Conservation (phyloP, 53 echinoderm and acorn worm genomes). For the Paelopatides confundens region DNA sequence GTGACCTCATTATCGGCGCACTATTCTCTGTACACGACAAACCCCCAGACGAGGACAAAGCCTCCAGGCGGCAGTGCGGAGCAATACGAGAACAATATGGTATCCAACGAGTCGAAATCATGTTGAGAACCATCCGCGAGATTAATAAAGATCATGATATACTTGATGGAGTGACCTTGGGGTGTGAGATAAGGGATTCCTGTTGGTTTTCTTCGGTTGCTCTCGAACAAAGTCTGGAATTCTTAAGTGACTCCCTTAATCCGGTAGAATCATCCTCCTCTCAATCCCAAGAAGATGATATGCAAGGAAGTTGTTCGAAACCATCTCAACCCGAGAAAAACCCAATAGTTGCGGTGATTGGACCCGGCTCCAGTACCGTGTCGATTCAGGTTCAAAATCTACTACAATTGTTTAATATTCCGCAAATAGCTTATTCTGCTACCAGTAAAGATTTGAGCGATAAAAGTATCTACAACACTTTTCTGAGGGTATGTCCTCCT, state of each 20-base stretch:
- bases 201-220: slow-evolving; percentile 99
- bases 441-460: slow-evolving; percentile 96
- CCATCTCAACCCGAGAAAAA: slow-evolving; percentile 29
- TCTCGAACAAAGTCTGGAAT: slow-evolving; percentile 91
- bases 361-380: slow-evolving; percentile 94
- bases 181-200: slow-evolving; percentile 94
- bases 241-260: slow-evolving; percentile 73
- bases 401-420: slow-evolving; percentile 92
- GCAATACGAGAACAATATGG: slow-evolving; percentile 92
- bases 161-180: slow-evolving; percentile 78
- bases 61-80: slow-evolving; percentile 83
- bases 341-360: slow-evolving; percentile 90
- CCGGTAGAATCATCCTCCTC: neutral
- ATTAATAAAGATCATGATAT: slow-evolving; percentile 79
- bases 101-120: slow-evolving; percentile 93
- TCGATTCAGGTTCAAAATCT: slow-evolving; percentile 97
- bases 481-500: slow-evolving; percentile 90
- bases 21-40: slow-evolving; percentile 90
- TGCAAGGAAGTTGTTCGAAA: neutral
- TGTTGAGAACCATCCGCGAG: slow-evolving; percentile 82
- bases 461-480: slow-evolving; percentile 88
- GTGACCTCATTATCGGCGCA: slow-evolving; percentile 90
- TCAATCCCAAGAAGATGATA: neutral
- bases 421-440: slow-evolving; percentile 94
- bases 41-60: slow-evolving; percentile 69